Percentiles rank a stretch among this genome's conserved stretches.
Conservation (phyloP, 2,888 invertebrate genomes). For the Meiosimyza platycephala region DNA sequence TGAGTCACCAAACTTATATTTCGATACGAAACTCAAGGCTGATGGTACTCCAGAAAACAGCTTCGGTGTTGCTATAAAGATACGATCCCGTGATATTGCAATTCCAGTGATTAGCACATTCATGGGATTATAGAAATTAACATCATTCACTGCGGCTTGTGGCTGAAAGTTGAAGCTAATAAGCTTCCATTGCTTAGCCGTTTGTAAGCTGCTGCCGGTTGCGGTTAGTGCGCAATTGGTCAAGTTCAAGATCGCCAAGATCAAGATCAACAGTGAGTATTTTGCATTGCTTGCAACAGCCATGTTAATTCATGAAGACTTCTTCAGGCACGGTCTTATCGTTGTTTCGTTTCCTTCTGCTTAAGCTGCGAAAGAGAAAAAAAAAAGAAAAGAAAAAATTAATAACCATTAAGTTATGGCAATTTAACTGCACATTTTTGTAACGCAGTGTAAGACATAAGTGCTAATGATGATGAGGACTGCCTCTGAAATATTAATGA, state of each 20-base stretch:
- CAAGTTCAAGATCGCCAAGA: slow-evolving; percentile 45
- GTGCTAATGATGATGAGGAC: too few relatives aligned
- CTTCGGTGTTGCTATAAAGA: slow-evolving; percentile 82
- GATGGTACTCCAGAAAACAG: slow-evolving; percentile 81
- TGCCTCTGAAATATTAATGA: too few relatives aligned
- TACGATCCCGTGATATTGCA: slow-evolving; percentile 76
- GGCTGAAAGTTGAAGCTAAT: slow-evolving; percentile 76
- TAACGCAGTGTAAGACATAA: too few relatives aligned
- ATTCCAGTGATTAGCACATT: slow-evolving; percentile 83
- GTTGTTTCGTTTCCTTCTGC: too few relatives aligned
- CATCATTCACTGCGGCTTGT: slow-evolving; percentile 70
- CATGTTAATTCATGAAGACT: not conserved
- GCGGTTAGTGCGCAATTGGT: slow-evolving; percentile 25
- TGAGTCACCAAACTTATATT: slow-evolving; percentile 75
- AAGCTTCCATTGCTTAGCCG: slow-evolving; percentile 78
- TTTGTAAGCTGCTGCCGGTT: slow-evolving; percentile 67
- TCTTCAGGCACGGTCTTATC: too few relatives aligned
- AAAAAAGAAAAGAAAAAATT: too few relatives aligned
- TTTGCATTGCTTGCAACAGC: not conserved
- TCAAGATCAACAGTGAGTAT: slow-evolving; percentile 28
- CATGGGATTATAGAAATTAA: slow-evolving; percentile 71
- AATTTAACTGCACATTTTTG: too few relatives aligned
- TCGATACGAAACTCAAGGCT: slow-evolving; percentile 77
- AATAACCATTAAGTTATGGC: too few relatives aligned
- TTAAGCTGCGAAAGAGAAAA: too few relatives aligned